Evolutionary conservation across 2,888 invertebrate genomes (phyloP), one percentile per base, ranked within the genome.

Genomic region (Molanna angustata): DNA sequence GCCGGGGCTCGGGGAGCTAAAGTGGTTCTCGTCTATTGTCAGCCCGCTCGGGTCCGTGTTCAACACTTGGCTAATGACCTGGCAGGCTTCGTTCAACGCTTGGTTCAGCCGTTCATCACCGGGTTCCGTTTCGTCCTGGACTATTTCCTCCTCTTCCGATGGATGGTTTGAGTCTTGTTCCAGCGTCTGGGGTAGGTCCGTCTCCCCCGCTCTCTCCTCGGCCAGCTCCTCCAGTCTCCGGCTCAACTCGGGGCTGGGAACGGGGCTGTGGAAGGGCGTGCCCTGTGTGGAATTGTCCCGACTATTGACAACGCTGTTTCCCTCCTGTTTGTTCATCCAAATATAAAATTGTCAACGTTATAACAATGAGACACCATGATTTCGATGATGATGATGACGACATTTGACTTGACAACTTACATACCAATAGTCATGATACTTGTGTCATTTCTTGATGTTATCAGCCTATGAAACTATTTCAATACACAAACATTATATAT

Each of bases 1-100:
- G 19, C 57, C 47, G 37, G 69, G 71, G n/a, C 67, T 68, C 37
- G 76, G 76, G 49, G 76, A 76, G 62, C 75, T 77, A 64, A 77
- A 76, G 64, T 77, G 76, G 62, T 76, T 76, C 66, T 76, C 76
- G 62, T 77, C 75, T 58, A 76, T 55, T 14, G 49, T 52, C 39
- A 48, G 41, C 17, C 49, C 55, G 11, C 48, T 33, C 17, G 43
- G 45, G 33, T 59, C 56, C 14, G 42, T 35, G 31, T 21, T 33
- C 19, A 49, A 27, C 16, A 35, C 42, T 18, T 43, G 49, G n/a
- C 22, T 17, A 21, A 42, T 22, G 4, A 33, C 19, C 19, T 21
- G 43, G 6, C 22, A 22, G 11, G 31, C 49, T 7, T 39, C 51
- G 3, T 31, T 52, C 39, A 35, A 27, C 19, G 32, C 41, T 13